Evolutionary conservation across 2,797 vertebrate species (phyloP).

Genomic region (Rhadinocentrus ornatus): DNA sequence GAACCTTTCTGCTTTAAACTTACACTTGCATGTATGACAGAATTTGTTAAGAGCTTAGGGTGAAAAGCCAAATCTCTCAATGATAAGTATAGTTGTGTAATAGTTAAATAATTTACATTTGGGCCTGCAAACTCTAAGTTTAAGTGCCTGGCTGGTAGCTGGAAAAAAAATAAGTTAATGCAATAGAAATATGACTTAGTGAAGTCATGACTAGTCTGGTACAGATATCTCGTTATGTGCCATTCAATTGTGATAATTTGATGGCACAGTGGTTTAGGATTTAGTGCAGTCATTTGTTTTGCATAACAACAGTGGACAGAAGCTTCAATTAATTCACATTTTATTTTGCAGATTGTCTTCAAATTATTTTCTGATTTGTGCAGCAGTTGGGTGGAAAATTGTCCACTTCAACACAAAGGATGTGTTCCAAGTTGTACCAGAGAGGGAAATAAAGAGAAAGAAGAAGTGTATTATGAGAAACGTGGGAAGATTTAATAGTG

Average conservation of each 20-base stretch:
- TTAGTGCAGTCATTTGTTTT: not conserved
- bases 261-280: not conserved
- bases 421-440: not conserved
- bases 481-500: not conserved
- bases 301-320: not conserved
- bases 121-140: not conserved
- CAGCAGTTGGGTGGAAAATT: not conserved
- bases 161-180: not conserved
- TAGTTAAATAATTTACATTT: too few species aligned
- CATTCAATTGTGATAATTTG: not conserved
- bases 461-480: not conserved
- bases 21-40: not conserved
- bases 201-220: not conserved
- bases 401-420: not conserved
- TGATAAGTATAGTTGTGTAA: not conserved
- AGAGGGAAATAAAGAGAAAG: not conserved
- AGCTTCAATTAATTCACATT: not conserved
- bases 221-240: not conserved
- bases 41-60: not conserved
- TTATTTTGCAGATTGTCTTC: not conserved
- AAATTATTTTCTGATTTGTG: not conserved
- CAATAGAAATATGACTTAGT: not conserved
- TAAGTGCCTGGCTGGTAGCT: not conserved
- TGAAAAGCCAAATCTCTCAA: not conserved
- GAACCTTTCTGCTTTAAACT: not conserved